Evolutionary conservation across 2,888 invertebrate species (phyloP).

Genomic region (Argyresthia albistria): DNA sequence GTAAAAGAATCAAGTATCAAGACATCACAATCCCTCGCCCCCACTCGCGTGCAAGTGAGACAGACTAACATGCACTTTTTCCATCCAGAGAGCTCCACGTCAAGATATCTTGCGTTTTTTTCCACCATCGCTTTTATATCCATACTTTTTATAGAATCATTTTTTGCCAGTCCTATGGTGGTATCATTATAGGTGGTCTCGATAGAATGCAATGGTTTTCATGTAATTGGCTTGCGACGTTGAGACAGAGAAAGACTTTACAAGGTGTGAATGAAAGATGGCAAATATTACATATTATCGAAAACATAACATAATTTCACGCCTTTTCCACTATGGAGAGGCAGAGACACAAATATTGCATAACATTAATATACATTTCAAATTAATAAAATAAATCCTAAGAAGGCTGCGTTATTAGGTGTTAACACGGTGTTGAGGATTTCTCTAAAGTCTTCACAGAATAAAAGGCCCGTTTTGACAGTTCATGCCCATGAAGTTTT

Average conservation of each 20-base stretch:
- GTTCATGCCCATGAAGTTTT: too few relatives aligned
- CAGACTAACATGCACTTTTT: conserved; percentile 43
- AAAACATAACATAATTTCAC: neutral
- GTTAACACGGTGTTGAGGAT: too few relatives aligned
- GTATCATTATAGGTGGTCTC: conserved; percentile 35
- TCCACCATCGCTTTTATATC: conserved; percentile 45
- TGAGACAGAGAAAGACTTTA: neutral
- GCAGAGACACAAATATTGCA: too few relatives aligned
- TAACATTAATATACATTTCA: too few relatives aligned
- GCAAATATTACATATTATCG: neutral
- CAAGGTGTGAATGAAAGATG: neutral
- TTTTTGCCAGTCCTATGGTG: conserved; percentile 16
- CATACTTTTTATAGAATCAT: conserved; percentile 35
- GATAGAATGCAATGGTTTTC: neutral
- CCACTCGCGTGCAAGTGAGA: conserved; percentile 44
- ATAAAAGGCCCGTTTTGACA: too few relatives aligned
- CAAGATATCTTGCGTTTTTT: conserved; percentile 24
- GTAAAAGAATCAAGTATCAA: conserved; percentile 37
- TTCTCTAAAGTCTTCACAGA: too few relatives aligned
- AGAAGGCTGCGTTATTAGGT: too few relatives aligned
- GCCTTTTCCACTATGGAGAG: too few relatives aligned
- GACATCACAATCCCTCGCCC: conserved; percentile 17
- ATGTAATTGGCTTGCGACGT: neutral
- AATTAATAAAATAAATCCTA: too few relatives aligned
- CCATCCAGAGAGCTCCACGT: conserved; percentile 27